These are phyloP conservation scores for Mionectes olivaceus DNA, from an alignment of 2,797 vertebrate genomes.

Conservation along the genomic window DNA sequence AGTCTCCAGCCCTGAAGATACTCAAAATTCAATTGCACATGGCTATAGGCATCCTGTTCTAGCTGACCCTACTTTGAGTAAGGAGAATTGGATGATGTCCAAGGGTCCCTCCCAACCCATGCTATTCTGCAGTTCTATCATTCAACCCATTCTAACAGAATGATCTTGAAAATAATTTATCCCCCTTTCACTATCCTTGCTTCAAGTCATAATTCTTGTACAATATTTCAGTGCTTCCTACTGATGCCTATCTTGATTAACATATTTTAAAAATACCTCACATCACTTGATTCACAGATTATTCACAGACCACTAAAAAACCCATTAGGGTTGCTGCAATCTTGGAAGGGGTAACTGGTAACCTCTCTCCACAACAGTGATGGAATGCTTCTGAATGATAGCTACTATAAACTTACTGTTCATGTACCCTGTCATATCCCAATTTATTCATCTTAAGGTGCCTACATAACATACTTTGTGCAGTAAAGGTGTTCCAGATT, in stretches of 20 bases:
- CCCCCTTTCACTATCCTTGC: not conserved
- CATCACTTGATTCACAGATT: not conserved
- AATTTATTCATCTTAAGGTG: not conserved
- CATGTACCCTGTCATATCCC: not conserved
- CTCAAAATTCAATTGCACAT: not conserved
- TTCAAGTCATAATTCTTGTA: not conserved
- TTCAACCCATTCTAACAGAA: not conserved
- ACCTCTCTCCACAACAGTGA: not conserved
- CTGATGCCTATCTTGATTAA: not conserved
- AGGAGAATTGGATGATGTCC: not conserved
- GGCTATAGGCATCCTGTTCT: not conserved
- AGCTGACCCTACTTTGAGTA: not conserved
- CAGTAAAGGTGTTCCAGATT: not conserved
- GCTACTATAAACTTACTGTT: not conserved
- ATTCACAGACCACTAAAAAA: not conserved
- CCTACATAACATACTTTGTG: not conserved
- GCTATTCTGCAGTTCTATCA: not conserved
- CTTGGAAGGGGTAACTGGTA: not conserved
- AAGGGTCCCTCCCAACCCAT: not conserved
- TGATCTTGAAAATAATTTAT: not conserved
- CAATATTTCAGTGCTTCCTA: not conserved
- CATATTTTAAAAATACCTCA: not conserved
- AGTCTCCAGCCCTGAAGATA: not conserved
- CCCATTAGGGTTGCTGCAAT: not conserved
- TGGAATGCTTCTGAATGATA: not conserved